Conservation (phyloP, 1,140 invertebrate genomes). For the Sycophila sp. region DNA sequence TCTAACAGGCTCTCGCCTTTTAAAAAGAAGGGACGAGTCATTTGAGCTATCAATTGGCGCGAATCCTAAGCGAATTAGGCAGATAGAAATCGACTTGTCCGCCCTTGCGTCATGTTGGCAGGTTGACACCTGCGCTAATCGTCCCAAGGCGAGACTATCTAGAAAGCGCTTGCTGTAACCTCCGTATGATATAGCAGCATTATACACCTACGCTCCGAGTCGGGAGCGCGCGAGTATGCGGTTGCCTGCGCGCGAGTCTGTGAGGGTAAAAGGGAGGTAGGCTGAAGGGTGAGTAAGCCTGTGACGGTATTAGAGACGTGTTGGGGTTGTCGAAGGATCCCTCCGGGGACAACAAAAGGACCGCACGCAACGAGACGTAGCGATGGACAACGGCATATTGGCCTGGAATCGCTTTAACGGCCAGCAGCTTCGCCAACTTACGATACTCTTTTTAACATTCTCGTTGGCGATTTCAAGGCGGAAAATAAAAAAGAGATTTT, state of each 20-base stretch:
- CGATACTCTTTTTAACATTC: slow-evolving; percentile 24
- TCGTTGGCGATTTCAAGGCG: too few relatives aligned
- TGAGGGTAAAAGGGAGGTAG: slow-evolving; percentile 32
- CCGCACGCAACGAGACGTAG: slow-evolving; percentile 55
- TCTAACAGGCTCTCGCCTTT: background rate
- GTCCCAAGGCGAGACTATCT: slow-evolving; percentile 51
- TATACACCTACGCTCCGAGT: slow-evolving; percentile 16
- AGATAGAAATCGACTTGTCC: slow-evolving; percentile 16
- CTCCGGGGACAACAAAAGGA: slow-evolving; percentile 60
- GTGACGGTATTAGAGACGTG: slow-evolving; percentile 63
- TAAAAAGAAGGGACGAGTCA: background rate
- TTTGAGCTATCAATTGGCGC: background rate
- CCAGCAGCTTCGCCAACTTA: background rate
- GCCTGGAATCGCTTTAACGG: slow-evolving; percentile 52
- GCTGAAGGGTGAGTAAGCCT: slow-evolving; percentile 48
- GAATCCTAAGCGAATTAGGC: background rate
- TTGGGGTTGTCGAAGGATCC: slow-evolving; percentile 59
- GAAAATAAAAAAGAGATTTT: too few relatives aligned
- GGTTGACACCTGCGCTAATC: slow-evolving; percentile 55
- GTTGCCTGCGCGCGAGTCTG: background rate
- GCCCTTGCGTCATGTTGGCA: slow-evolving; percentile 38
- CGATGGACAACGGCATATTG: slow-evolving; percentile 59
- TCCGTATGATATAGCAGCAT: slow-evolving; percentile 41
- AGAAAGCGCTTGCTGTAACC: too few relatives aligned
- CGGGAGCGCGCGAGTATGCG: background rate